Conservation (phyloP, 2,888 invertebrate genomes). For the Glaucopsyche alexis region DNA sequence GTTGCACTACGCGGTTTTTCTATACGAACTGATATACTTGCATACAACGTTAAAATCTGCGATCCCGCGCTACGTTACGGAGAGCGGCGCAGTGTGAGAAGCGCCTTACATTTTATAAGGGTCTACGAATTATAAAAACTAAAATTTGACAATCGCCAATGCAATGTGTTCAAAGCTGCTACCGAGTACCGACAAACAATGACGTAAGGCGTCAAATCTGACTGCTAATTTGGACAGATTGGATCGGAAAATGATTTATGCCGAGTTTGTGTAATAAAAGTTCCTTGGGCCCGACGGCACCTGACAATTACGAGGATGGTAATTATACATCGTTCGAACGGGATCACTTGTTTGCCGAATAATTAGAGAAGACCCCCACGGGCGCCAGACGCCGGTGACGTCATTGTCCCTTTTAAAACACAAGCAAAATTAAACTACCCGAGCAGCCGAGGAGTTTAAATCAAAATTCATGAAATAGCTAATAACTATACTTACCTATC, state of each 20-base stretch:
- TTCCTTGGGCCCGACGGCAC: slow-evolving; percentile 37
- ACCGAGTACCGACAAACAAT: not conserved
- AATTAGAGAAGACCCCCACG: not conserved
- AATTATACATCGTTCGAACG: slow-evolving; percentile 44
- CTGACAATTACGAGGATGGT: slow-evolving; percentile 44
- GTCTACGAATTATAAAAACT: too few relatives aligned
- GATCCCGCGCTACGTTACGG: too few relatives aligned
- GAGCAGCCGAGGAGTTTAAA: not conserved
- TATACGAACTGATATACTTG: too few relatives aligned
- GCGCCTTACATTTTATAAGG: too few relatives aligned
- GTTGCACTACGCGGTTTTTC: too few relatives aligned
- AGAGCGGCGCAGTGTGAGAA: too few relatives aligned
- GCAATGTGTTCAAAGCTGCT: not conserved
- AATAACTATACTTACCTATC: too few relatives aligned
- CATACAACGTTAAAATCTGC: too few relatives aligned
- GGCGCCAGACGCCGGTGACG: slow-evolving; percentile 7
- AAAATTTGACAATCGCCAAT: slow-evolving; percentile 18
- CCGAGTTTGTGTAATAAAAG: slow-evolving; percentile 35
- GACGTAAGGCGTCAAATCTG: not conserved
- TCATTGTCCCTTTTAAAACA: not conserved
- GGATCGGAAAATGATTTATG: slow-evolving; percentile 39
- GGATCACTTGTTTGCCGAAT: slow-evolving; percentile 45
- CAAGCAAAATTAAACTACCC: not conserved
- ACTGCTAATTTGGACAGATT: slow-evolving; percentile 36
- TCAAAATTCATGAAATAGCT: not conserved